Evolutionary conservation across 2,888 invertebrate species (phyloP), one percentile per base, ranked within the genome.

Genomic region (Mantis religiosa): DNA sequence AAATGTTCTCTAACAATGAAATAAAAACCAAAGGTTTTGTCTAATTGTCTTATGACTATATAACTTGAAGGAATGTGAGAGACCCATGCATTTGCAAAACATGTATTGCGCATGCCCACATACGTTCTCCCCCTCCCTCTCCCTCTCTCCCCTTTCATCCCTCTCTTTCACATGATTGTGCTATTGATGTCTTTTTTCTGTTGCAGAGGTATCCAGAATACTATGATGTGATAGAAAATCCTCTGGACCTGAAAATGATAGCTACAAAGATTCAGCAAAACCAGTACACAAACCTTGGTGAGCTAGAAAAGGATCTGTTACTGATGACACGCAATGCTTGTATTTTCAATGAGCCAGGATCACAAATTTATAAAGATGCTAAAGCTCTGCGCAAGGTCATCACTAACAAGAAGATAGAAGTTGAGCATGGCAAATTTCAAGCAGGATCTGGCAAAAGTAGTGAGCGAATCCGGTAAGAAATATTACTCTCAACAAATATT

Each of bases 311-410:
- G 90, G 99, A 99, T 94, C 93, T 99, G 82, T 93, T 97, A 91
- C 94, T 97, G 88, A 98, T 99, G 97, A 97, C 97, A 86, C 96
- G 97, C 91, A 99, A 99, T 93, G 99, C 99, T 0, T 99, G 98
- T 92, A 94, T 96, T 28, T 99, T 98, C 92, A 99, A 99, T 93
- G 99, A 99, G 92, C 98, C 99, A 0, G 98, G 98, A 3, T 99
- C 99, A 25, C 97, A 97, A 92, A 99, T 99, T 91, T 99, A 98
- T 92, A 98, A 98, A 93, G 98, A 99, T 93, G 98, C 99, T 0
- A 98, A 98, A 92, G 94, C 96, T 34, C 93, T 99, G 88, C 97
- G 97, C 92, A 98, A 97, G 95, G 96, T 96, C n/a, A 96, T 96
- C 90, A 95, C 95, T 91, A 94, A 94, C 87, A 95, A 95, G 90